phyloP scores from a whole-genome alignment of 2,113 vertebrate species.

The Hoplias malabaricus region DNA sequence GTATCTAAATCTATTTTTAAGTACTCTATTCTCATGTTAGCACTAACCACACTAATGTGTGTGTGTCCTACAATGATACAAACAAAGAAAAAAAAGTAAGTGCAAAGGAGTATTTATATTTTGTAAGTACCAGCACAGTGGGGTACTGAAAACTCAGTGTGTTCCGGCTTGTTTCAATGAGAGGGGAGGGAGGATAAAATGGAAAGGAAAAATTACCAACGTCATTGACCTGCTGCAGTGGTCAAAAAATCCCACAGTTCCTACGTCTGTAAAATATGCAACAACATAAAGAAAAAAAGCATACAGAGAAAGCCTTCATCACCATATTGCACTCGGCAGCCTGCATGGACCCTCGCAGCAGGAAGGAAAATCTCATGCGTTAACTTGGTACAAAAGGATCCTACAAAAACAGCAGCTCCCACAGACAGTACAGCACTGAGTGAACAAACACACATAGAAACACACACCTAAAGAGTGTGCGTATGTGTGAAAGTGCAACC shows the following conservation, averaged over 20 bases:
- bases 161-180: conserved; percentile 46
- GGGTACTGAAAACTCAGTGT: conserved; percentile 37
- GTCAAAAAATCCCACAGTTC: conserved; percentile 99
- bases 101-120: not conserved
- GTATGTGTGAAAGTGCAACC: not conserved
- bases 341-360: conserved; percentile 32
- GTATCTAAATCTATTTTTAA: not conserved
- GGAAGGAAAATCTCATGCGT: conserved; percentile 34
- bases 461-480: not conserved
- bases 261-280: conserved; percentile 99
- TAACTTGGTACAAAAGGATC: conserved; percentile 26
- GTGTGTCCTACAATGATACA: not conserved
- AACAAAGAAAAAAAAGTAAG: not conserved
- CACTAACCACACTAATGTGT: not conserved
- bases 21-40: not conserved
- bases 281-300: conserved; percentile 88
- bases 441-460: not conserved
- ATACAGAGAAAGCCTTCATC: conserved; percentile 83
- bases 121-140: conserved; percentile 28
- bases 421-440: conserved; percentile 23
- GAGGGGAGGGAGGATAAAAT: conserved; percentile 83
- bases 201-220: conserved; percentile 99
- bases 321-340: conserved; percentile 67
- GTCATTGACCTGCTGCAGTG: conserved; percentile 98
- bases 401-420: conserved; percentile 21